Conservation (phyloP, 1,140 invertebrate species). For the Amphibalanus amphitrite region DNA sequence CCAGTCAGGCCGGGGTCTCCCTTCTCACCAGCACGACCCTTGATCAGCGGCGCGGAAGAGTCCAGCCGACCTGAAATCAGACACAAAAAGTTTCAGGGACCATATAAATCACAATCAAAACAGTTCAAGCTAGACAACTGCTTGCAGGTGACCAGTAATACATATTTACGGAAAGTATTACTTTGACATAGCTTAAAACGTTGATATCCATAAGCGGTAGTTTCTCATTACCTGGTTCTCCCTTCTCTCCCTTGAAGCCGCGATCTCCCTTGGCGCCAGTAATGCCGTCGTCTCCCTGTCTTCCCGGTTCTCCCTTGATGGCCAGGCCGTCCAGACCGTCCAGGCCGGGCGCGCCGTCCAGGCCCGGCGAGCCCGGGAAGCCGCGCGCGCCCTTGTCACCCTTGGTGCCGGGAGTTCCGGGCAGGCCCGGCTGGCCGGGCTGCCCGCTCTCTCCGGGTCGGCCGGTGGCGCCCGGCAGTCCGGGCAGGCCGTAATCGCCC, state of each 20-base stretch:
- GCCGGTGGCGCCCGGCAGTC: slow-evolving; percentile 16
- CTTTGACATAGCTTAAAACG: too few relatives aligned
- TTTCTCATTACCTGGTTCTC: too few relatives aligned
- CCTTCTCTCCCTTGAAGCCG: not conserved
- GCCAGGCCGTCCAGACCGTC: slow-evolving; percentile 2
- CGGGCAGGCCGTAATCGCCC: slow-evolving; percentile 20
- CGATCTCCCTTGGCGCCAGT: not conserved
- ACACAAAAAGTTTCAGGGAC: too few relatives aligned
- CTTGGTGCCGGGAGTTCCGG: slow-evolving; percentile 16
- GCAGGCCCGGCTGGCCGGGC: slow-evolving; percentile 11
- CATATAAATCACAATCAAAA: too few relatives aligned
- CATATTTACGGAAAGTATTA: too few relatives aligned
- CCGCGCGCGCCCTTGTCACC: slow-evolving; percentile 9
- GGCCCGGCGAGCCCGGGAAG: slow-evolving; percentile 14
- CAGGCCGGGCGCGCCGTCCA: slow-evolving; percentile 23
- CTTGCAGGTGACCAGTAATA: too few relatives aligned
- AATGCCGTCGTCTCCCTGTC: not conserved
- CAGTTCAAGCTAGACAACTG: too few relatives aligned
- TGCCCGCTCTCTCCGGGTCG: slow-evolving; percentile 13
- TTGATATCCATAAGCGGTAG: too few relatives aligned
- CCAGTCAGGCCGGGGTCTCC: too few relatives aligned
- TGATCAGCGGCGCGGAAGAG: too few relatives aligned
- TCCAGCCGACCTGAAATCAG: too few relatives aligned
- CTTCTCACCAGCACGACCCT: too few relatives aligned
- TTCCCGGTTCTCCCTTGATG: not conserved